phyloP scores from a whole-genome alignment of 2,888 invertebrate species.

The Harpalus rufipes region DNA sequence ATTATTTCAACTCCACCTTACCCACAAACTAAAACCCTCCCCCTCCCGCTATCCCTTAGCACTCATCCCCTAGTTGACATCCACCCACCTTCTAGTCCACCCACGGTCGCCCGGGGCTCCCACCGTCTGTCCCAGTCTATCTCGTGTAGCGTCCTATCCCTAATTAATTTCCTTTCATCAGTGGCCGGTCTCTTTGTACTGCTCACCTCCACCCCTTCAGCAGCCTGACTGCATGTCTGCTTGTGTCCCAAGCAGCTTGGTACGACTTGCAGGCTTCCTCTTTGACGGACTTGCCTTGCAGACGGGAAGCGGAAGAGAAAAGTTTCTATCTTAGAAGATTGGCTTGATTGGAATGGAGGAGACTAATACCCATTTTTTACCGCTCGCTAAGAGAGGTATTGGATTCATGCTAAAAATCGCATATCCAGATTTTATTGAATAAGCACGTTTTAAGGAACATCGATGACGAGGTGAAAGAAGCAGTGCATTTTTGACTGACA shows the following conservation, averaged over 20 bases:
- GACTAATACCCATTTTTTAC: too few species aligned
- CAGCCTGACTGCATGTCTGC: too few species aligned
- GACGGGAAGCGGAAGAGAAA: neutral
- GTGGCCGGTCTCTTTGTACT: neutral
- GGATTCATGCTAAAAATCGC: too few species aligned
- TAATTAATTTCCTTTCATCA: constrained; percentile 38
- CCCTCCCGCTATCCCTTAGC: too few species aligned
- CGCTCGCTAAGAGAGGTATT: too few species aligned
- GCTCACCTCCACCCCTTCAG: neutral
- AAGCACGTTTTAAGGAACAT: too few species aligned
- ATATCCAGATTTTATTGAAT: too few species aligned
- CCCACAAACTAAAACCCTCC: too few species aligned
- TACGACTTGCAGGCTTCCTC: neutral
- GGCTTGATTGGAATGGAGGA: neutral
- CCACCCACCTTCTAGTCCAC: neutral
- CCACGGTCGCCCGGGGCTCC: neutral
- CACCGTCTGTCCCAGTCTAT: neutral
- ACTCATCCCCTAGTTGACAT: neutral
- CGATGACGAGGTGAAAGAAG: too few species aligned
- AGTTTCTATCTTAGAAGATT: neutral
- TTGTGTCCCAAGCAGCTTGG: too few species aligned
- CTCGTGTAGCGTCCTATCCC: neutral
- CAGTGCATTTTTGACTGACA: too few species aligned
- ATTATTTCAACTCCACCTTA: too few species aligned
- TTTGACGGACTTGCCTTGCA: constrained; percentile 1